phyloP scores from a whole-genome alignment of 2,888 invertebrate genomes.

The Zygogramma bicolorata region DNA sequence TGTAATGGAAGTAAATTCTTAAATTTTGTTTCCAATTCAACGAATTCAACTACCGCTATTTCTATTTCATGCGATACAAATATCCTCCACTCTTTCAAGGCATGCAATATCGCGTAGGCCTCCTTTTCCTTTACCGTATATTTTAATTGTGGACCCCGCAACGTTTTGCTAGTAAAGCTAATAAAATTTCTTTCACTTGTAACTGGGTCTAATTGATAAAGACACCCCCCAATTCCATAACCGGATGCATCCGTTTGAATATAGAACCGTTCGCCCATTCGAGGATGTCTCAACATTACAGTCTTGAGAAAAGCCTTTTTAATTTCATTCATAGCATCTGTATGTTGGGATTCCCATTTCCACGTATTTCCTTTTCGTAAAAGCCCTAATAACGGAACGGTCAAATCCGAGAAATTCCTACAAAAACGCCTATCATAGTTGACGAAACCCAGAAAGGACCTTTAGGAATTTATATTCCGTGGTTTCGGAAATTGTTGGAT shows the following conservation, averaged over 20 bases:
- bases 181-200: slow-evolving; percentile 5
- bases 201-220: slow-evolving; percentile 22
- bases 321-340: slow-evolving; percentile 8
- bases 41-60: not conserved
- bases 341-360: slow-evolving; percentile 17
- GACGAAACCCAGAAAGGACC: slow-evolving; percentile 27
- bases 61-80: slow-evolving; percentile 7
- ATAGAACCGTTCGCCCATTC: slow-evolving; percentile 7
- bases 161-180: slow-evolving; percentile 10
- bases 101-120: slow-evolving; percentile 11
- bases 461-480: slow-evolving; percentile 19
- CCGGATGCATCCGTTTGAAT: slow-evolving; percentile 29
- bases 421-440: slow-evolving; percentile 28
- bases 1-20: not conserved
- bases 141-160: slow-evolving; percentile 7
- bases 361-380: slow-evolving; percentile 14
- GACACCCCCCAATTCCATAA: slow-evolving; percentile 16
- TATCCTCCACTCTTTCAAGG: slow-evolving; percentile 17
- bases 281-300: slow-evolving; percentile 18
- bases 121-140: slow-evolving; percentile 30
- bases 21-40: not conserved
- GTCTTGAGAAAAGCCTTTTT: slow-evolving; percentile 18
- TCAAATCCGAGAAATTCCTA: slow-evolving; percentile 15
- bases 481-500: slow-evolving; percentile 28
- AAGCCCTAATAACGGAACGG: slow-evolving; percentile 1